phyloP scores from a whole-genome alignment of 2,797 vertebrate species.

The Syngnathus acus region DNA sequence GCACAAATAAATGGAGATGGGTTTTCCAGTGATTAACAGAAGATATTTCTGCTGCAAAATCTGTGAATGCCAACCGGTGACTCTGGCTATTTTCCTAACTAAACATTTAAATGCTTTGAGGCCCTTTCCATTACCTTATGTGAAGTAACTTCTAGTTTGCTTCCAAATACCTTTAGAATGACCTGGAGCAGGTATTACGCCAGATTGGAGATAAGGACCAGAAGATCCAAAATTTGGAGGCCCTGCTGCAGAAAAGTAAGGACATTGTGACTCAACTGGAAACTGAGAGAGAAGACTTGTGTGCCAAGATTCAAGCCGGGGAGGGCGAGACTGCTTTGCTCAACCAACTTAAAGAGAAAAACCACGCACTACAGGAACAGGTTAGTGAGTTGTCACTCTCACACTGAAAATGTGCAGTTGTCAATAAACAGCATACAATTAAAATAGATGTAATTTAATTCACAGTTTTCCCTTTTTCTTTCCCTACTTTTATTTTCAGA shows the following conservation, averaged over 20 bases:
- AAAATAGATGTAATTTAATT: background rate
- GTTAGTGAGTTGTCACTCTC: conserved; percentile 47
- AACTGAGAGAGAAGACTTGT: conserved; percentile 90
- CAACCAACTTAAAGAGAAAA: conserved; percentile 95
- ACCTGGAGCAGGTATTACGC: conserved; percentile 94
- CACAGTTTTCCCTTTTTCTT: background rate
- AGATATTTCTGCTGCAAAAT: too few relatives aligned
- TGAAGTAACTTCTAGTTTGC: background rate
- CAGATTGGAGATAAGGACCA: conserved; percentile 99
- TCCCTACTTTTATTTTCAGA: background rate
- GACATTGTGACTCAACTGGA: conserved; percentile 88
- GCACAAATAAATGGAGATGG: too few relatives aligned
- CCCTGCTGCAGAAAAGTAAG: conserved; percentile 93
- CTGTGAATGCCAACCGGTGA: too few relatives aligned
- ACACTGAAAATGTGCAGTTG: background rate
- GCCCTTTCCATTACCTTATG: background rate
- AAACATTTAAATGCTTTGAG: background rate
- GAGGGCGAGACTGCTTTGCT: conserved; percentile 94
- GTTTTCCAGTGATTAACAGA: too few relatives aligned
- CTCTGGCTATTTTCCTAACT: background rate
- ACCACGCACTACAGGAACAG: conserved; percentile 87
- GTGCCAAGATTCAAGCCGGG: conserved; percentile 95
- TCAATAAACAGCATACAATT: background rate
- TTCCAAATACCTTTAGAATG: conserved; percentile 71
- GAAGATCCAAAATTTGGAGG: conserved; percentile 98